Evolutionary conservation across 1,140 invertebrate species (phyloP).

Genomic region (Hyles euphorbiae): DNA sequence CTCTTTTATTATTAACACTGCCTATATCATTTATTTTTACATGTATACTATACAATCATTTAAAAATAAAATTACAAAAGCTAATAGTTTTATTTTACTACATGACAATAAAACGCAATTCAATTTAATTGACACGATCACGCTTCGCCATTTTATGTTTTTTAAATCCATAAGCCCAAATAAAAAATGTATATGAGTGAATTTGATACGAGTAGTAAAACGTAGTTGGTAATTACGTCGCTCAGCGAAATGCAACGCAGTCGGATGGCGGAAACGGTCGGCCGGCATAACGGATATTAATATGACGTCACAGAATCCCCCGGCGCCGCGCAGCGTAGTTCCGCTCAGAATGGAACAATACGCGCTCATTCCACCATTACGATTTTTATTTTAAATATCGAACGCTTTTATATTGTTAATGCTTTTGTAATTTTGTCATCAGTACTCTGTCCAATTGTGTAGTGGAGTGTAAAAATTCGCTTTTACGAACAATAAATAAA

Average conservation of each 20-base stretch:
- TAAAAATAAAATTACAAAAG: no score
- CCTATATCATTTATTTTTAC: no score
- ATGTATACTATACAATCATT: no score
- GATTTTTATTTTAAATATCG: slow-evolving; percentile 24
- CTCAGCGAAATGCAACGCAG: slow-evolving; percentile 24
- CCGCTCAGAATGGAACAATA: slow-evolving; percentile 44
- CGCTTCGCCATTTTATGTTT: no score
- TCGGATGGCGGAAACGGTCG: slow-evolving; percentile 40
- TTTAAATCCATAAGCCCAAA: background rate
- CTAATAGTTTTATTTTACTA: no score
- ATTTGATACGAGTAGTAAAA: no score
- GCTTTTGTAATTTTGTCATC: background rate
- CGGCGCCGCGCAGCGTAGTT: slow-evolving; percentile 34
- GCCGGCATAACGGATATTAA: slow-evolving; percentile 45
- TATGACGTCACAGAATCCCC: slow-evolving; percentile 50
- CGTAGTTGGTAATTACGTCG: slow-evolving; percentile 18
- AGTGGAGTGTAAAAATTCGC: no score
- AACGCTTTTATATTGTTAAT: slow-evolving; percentile 1
- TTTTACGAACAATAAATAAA: no score
- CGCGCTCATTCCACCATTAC: slow-evolving; percentile 32
- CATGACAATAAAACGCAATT: no score
- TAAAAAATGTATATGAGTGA: background rate
- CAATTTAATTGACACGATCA: no score
- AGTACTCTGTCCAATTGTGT: no score
- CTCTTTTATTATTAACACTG: no score